These are phyloP conservation scores for Lagodon rhomboides DNA, from an alignment of 2,797 vertebrate genomes.

Conservation along the genomic window DNA sequence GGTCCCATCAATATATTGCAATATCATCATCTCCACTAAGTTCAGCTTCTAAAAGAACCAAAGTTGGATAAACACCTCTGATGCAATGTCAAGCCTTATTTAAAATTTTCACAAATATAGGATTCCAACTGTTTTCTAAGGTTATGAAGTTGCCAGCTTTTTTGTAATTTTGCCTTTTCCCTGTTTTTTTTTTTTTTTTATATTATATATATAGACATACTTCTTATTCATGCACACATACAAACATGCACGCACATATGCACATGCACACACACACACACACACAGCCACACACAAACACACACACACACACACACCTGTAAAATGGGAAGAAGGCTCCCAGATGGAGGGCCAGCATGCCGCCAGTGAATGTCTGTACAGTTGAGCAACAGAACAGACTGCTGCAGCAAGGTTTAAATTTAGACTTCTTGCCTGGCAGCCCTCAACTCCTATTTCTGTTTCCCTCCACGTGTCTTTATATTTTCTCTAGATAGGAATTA, in stretches of 20 bases:
- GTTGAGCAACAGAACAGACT: conserved; percentile 59
- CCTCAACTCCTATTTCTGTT: conserved; percentile 20
- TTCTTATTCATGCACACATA: background rate
- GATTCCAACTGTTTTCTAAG: background rate
- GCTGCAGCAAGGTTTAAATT: conserved; percentile 66
- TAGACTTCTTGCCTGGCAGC: conserved; percentile 51
- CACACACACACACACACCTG: conserved; percentile 59
- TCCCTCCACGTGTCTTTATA: conserved; percentile 22
- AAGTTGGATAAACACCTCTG: background rate
- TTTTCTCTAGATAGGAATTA: conserved; percentile 33
- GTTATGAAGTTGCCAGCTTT: background rate
- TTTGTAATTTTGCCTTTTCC: background rate
- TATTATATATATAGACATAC: background rate
- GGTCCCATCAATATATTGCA: too few species aligned
- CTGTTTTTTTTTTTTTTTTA: background rate
- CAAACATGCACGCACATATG: conserved; percentile 5
- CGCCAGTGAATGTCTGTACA: conserved; percentile 43
- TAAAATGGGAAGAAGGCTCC: conserved; percentile 37
- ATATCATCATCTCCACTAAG: too few species aligned
- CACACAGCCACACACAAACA: background rate
- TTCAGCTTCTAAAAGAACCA: background rate
- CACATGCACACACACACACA: conserved; percentile 49
- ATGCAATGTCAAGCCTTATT: background rate
- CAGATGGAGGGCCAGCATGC: conserved; percentile 64
- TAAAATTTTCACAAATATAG: background rate